Evolutionary conservation across 1,140 invertebrate species (phyloP).

Genomic region (Drosophila kanapiae): DNA sequence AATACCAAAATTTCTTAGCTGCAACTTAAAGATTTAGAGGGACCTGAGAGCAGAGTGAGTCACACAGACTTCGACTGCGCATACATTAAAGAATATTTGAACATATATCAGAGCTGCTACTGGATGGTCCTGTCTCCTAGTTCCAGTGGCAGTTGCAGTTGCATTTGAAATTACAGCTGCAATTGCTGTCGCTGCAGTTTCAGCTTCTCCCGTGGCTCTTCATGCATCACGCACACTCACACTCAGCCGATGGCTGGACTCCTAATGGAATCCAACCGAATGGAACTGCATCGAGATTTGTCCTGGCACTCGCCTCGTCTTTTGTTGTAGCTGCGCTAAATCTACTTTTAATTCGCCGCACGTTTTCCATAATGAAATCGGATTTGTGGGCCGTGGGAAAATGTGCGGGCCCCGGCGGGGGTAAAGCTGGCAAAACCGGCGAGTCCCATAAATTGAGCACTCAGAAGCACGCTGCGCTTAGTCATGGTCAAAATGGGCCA

Average conservation of each 20-base stretch:
- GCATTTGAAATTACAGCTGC: slow-evolving; percentile 5
- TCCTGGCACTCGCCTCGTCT: slow-evolving; percentile 21
- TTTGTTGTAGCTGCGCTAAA: slow-evolving; percentile 54
- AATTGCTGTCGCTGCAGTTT: slow-evolving; percentile 26
- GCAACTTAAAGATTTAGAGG: background rate
- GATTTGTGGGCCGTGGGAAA: slow-evolving; percentile 61
- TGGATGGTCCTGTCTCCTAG: background rate
- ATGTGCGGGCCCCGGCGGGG: background rate
- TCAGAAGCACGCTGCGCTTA: slow-evolving; percentile 50
- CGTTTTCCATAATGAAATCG: slow-evolving; percentile 81
- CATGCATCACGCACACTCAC: slow-evolving; percentile 37
- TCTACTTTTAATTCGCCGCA: slow-evolving; percentile 77
- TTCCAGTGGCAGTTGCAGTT: background rate
- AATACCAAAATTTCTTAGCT: background rate
- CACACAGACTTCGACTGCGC: slow-evolving; percentile 50
- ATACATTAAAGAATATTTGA: slow-evolving; percentile 52
- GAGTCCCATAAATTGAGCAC: slow-evolving; percentile 60
- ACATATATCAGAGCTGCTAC: slow-evolving; percentile 23
- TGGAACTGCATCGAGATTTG: slow-evolving; percentile 56
- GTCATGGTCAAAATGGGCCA: slow-evolving; percentile 43
- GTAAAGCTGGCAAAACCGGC: slow-evolving; percentile 10
- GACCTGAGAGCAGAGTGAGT: slow-evolving; percentile 17
- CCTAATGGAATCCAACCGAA: slow-evolving; percentile 60
- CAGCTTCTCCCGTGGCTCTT: slow-evolving; percentile 6
- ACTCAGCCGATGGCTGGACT: slow-evolving; percentile 20